Conservation (phyloP, 2,113 vertebrate genomes). For the Bungarus multicinctus region DNA sequence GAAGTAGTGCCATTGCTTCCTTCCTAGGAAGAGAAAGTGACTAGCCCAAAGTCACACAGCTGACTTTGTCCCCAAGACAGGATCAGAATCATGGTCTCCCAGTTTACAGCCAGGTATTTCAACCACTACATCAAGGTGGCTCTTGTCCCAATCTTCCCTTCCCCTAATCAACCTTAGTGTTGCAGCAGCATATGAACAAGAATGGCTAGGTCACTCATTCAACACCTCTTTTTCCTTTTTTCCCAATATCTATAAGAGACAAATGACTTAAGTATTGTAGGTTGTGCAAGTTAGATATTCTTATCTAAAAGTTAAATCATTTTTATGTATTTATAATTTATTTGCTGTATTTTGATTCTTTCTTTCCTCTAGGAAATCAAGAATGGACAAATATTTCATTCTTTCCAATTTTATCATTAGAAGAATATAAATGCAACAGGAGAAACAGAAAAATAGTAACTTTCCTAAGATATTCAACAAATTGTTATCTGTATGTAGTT, state of each 20-base stretch:
- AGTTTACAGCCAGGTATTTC: neutral
- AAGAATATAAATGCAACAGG: neutral
- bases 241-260: too few species aligned
- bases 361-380: neutral
- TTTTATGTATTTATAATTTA: too few species aligned
- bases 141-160: neutral
- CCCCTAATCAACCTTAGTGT: neutral
- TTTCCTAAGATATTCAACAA: neutral
- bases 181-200: neutral
- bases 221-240: too few species aligned
- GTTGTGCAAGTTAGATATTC: too few species aligned
- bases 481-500: too few species aligned
- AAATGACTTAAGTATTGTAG: neutral
- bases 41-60: neutral
- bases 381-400: neutral
- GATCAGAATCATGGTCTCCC: neutral
- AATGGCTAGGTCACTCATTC: too few species aligned
- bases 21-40: neutral
- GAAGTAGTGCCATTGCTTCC: neutral
- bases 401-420: neutral
- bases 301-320: too few species aligned
- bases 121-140: neutral
- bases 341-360: too few species aligned
- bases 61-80: neutral
- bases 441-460: neutral